Conservation (phyloP, 2,888 invertebrate species). For the Oligia latruncula region DNA sequence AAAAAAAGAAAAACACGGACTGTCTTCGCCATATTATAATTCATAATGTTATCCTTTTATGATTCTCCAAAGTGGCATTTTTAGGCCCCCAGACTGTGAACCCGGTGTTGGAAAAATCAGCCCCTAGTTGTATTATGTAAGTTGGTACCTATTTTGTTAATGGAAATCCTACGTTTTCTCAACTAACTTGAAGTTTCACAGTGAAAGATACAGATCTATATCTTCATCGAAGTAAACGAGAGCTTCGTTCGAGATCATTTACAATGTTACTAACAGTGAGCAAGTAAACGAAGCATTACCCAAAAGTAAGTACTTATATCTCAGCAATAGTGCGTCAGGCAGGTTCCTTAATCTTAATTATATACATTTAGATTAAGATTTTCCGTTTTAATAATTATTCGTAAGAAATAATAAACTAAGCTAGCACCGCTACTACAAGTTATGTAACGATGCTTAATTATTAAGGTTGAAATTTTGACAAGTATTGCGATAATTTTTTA, state of each 20-base stretch:
- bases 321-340: constrained; percentile 27
- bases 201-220: constrained; percentile 10
- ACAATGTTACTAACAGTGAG: constrained; percentile 12
- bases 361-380: constrained; percentile 56
- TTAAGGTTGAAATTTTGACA: background rate
- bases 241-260: constrained; percentile 24
- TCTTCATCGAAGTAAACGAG: constrained; percentile 6
- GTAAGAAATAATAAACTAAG: constrained; percentile 34
- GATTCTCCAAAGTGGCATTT: too few species aligned
- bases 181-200: constrained; percentile 9
- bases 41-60: too few species aligned
- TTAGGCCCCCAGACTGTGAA: too few species aligned
- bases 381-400: constrained; percentile 53
- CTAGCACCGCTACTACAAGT: constrained; percentile 14
- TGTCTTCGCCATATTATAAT: too few species aligned
- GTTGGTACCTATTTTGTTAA: background rate
- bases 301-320: constrained; percentile 25
- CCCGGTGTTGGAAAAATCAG: too few species aligned
- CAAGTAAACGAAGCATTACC: constrained; percentile 39
- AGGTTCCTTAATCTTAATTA: constrained; percentile 56
- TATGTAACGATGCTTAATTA: constrained; percentile 7
- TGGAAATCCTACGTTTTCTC: constrained; percentile 4
- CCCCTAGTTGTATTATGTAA: too few species aligned
- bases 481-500: background rate
- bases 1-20: too few species aligned